Conservation (phyloP, 2,797 vertebrate genomes). For the Kryptolebias ocellatus region DNA sequence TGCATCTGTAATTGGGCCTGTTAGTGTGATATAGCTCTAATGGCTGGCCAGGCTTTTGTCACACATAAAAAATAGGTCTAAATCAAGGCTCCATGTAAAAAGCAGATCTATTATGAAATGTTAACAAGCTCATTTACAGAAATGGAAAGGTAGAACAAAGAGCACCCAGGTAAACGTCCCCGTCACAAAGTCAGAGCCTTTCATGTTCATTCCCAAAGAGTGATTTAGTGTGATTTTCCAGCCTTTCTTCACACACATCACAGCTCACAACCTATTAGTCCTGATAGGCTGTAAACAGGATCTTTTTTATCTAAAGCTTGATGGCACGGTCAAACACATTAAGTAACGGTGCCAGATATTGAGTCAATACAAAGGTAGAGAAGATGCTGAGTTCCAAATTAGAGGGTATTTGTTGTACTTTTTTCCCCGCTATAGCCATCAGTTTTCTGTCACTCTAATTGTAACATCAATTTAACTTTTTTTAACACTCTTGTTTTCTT, state of each 20-base stretch:
- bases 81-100: conserved; percentile 56
- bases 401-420: conserved; percentile 35
- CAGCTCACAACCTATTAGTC: conserved; percentile 66
- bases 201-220: conserved; percentile 67
- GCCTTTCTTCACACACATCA: conserved; percentile 69
- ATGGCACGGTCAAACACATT: conserved; percentile 40
- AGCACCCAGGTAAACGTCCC: conserved; percentile 50
- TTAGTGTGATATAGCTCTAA: conserved; percentile 59
- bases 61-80: conserved; percentile 56
- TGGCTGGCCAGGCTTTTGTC: conserved; percentile 53
- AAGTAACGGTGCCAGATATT: conserved; percentile 34
- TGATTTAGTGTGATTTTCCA: conserved; percentile 73
- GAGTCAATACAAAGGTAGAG: conserved; percentile 41
- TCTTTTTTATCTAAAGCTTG: conserved; percentile 57
- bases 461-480: conserved; percentile 18
- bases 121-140: conserved; percentile 76
- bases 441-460: conserved; percentile 37
- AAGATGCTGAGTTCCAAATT: conserved; percentile 34
- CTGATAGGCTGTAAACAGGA: conserved; percentile 69
- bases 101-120: conserved; percentile 72
- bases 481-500: conserved; percentile 29
- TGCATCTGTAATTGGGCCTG: conserved; percentile 58
- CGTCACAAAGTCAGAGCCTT: conserved; percentile 65
- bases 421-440: conserved; percentile 13
- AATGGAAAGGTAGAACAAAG: conserved; percentile 72